Conservation (phyloP, 2,888 invertebrate genomes). For the Nomada ruficornis region DNA sequence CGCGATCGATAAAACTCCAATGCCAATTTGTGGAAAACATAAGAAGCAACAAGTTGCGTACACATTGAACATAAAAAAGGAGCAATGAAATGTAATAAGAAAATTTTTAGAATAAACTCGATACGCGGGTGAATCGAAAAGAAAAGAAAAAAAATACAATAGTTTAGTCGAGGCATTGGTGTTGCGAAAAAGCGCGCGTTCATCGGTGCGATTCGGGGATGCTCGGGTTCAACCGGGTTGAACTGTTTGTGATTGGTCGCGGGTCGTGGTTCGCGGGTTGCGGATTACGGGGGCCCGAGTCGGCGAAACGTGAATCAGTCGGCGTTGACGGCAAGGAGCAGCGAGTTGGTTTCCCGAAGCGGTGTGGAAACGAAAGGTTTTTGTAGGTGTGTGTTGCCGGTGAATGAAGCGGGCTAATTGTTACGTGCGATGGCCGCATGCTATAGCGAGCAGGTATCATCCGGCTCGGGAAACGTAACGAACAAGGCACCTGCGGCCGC, state of each 20-base stretch:
- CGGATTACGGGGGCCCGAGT: slow-evolving; percentile 14
- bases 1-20: too few relatives aligned
- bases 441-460: slow-evolving; percentile 60
- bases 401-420: slow-evolving; percentile 58
- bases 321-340: slow-evolving; percentile 38
- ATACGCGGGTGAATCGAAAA: too few relatives aligned
- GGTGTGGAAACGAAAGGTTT: slow-evolving; percentile 11
- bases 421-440: slow-evolving; percentile 69
- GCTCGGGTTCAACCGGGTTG: slow-evolving; percentile 38
- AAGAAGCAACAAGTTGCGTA: too few relatives aligned
- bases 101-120: too few relatives aligned
- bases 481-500: slow-evolving; percentile 53
- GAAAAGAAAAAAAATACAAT: not conserved
- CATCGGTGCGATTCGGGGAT: slow-evolving; percentile 38
- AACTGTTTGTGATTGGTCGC: slow-evolving; percentile 29
- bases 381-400: slow-evolving; percentile 59
- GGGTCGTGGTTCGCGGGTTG: not conserved
- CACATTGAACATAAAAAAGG: too few relatives aligned
- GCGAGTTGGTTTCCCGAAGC: not conserved
- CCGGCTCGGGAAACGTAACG: slow-evolving; percentile 55
- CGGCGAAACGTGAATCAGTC: slow-evolving; percentile 63
- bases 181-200: slow-evolving; percentile 34
- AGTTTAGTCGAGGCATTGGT: not conserved
- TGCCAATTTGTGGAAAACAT: too few relatives aligned
- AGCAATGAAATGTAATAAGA: too few relatives aligned